Conservation (phyloP, 2,113 vertebrate genomes). For the Scomber japonicus region DNA sequence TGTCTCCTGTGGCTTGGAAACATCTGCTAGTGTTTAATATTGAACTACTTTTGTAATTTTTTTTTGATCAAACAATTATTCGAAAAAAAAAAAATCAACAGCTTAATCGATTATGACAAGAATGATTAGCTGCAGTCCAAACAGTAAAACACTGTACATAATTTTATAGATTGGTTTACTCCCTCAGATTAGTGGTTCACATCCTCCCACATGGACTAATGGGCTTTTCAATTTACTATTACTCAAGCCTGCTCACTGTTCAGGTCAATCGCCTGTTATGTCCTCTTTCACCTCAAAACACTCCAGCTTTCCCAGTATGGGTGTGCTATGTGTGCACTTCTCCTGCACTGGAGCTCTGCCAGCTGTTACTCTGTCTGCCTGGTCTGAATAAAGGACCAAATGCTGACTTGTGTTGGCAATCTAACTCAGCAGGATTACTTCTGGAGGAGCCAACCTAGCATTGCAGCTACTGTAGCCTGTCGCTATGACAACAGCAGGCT, state of each 20-base stretch:
- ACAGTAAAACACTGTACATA: neutral
- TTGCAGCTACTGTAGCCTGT: slow-evolving; percentile 54
- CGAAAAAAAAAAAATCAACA: too few species aligned
- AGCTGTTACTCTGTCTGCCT: neutral
- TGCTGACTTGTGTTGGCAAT: slow-evolving; percentile 51
- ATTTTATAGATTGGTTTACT: neutral
- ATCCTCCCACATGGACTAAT: neutral
- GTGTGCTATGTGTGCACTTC: neutral
- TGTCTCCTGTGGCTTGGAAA: too few species aligned
- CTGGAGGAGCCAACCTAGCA: slow-evolving; percentile 27
- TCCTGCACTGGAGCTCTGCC: neutral
- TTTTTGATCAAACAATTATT: too few species aligned
- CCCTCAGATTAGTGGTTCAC: neutral
- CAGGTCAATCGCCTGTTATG: slow-evolving; percentile 7
- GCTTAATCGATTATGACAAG: neutral
- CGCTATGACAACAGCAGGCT: slow-evolving; percentile 78
- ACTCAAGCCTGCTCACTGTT: slow-evolving; percentile 6
- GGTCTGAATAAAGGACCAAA: slow-evolving; percentile 22
- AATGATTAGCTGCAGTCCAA: neutral
- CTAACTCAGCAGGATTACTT: slow-evolving; percentile 42
- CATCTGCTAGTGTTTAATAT: too few species aligned
- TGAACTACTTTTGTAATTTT: too few species aligned
- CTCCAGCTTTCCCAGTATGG: neutral
- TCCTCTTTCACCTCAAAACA: neutral
- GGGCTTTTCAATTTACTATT: neutral